Evolutionary conservation across 2,113 vertebrate genomes (phyloP).

Genomic region (Thinocorus orbignyianus): DNA sequence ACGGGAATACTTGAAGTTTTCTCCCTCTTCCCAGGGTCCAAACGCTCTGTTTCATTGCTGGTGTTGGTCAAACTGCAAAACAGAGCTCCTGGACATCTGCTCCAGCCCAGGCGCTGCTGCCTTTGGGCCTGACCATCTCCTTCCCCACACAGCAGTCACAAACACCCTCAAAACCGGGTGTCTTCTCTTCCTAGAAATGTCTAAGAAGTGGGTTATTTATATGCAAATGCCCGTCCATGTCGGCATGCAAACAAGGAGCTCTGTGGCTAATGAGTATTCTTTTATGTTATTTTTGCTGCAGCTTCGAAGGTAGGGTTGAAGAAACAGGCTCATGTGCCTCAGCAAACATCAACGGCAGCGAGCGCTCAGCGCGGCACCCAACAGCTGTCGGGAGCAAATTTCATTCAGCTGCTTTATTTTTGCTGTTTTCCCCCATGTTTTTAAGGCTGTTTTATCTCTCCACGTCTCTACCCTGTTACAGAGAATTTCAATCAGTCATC

Average conservation of each 20-base stretch:
- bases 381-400: background rate
- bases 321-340: background rate
- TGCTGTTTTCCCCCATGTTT: background rate
- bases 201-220: background rate
- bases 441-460: background rate
- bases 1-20: background rate
- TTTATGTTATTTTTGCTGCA: background rate
- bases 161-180: background rate
- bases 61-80: background rate
- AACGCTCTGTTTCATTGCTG: background rate
- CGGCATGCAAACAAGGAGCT: background rate
- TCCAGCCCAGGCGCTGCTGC: background rate
- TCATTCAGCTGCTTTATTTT: background rate
- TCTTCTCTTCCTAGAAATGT: background rate
- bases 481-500: background rate
- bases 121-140: background rate
- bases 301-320: background rate
- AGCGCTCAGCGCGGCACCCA: fast-evolving
- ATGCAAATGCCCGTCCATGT: background rate
- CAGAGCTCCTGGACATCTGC: background rate
- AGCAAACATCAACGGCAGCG: background rate
- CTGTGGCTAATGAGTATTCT: background rate
- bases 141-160: background rate
- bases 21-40: background rate
- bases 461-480: background rate